phyloP scores from a whole-genome alignment of 2,888 invertebrate species.

The Orthosia gothica region DNA sequence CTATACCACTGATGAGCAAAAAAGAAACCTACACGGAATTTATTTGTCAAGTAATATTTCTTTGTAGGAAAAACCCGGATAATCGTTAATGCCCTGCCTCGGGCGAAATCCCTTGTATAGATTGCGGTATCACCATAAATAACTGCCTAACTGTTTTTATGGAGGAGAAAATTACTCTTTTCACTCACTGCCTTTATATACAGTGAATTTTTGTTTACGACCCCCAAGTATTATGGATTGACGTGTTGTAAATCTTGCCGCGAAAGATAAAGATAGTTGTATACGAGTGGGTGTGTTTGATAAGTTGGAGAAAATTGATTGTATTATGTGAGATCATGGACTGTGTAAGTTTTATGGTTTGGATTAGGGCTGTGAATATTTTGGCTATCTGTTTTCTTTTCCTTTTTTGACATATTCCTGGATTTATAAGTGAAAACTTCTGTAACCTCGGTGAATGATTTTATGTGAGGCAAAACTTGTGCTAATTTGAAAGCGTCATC shows the following conservation, averaged over 20 bases:
- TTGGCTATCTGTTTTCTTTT: not conserved
- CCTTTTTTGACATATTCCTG: not conserved
- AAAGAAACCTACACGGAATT: conserved; percentile 83
- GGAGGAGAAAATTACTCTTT: conserved; percentile 88
- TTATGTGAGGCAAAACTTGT: too few relatives aligned
- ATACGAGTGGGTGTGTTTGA: conserved; percentile 62
- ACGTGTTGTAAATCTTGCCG: conserved; percentile 64
- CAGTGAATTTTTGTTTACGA: conserved; percentile 83
- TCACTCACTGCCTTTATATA: conserved; percentile 88
- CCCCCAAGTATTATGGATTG: conserved; percentile 69
- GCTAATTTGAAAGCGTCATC: too few relatives aligned
- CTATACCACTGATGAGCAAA: conserved; percentile 75
- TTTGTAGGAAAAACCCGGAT: conserved; percentile 85
- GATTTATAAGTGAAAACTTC: not conserved
- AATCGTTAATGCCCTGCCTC: conserved; percentile 89
- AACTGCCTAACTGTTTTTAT: conserved; percentile 90
- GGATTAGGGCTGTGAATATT: conserved; percentile 37
- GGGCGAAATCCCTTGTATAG: conserved; percentile 89
- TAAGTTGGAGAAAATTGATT: conserved; percentile 64
- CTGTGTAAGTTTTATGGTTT: conserved; percentile 48
- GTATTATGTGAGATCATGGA: conserved; percentile 52
- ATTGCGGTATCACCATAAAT: conserved; percentile 91
- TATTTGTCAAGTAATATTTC: conserved; percentile 90
- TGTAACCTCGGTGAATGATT: not conserved
- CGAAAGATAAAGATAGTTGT: conserved; percentile 66